These are phyloP conservation scores for Sinonovacula constricta DNA, from an alignment of 1,140 invertebrate genomes.

Conservation along the genomic window DNA sequence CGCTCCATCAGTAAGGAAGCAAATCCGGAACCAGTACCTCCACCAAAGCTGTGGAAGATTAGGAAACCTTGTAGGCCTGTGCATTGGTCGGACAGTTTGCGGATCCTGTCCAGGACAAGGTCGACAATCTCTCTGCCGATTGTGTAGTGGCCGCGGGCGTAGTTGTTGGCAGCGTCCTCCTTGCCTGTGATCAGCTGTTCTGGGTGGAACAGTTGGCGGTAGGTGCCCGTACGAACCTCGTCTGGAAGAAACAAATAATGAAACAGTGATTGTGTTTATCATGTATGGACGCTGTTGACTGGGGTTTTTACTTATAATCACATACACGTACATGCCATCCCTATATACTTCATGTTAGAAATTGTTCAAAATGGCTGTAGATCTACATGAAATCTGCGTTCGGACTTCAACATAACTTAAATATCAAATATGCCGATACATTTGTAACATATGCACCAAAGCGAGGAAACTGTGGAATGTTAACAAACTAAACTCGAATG, in stretches of 20 bases:
- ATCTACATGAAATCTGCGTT: not conserved
- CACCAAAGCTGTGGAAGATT: too few species aligned
- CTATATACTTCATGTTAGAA: not conserved
- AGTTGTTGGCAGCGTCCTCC: too few species aligned
- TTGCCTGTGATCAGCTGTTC: too few species aligned
- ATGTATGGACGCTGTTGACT: constrained; percentile 4
- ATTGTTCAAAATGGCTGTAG: not conserved
- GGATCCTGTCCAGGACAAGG: constrained; percentile 76
- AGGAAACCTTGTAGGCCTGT: constrained; percentile 91
- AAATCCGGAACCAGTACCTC: constrained; percentile 93
- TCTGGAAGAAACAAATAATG: constrained; percentile 88
- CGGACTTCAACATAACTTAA: not conserved
- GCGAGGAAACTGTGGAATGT: too few species aligned
- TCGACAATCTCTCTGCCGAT: constrained; percentile 79
- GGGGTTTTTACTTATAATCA: not conserved
- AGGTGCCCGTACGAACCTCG: too few species aligned
- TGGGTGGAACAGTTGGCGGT: too few species aligned
- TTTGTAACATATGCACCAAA: too few species aligned
- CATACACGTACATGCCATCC: not conserved
- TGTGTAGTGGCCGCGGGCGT: constrained; percentile 79
- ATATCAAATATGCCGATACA: too few species aligned
- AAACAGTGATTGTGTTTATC: constrained; percentile 48
- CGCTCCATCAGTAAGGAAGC: constrained; percentile 93
- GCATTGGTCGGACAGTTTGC: constrained; percentile 80
- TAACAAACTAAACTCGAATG: too few species aligned